These are phyloP conservation scores for Aleiodes leptofemur DNA, from an alignment of 2,888 invertebrate genomes.

Conservation along the genomic window DNA sequence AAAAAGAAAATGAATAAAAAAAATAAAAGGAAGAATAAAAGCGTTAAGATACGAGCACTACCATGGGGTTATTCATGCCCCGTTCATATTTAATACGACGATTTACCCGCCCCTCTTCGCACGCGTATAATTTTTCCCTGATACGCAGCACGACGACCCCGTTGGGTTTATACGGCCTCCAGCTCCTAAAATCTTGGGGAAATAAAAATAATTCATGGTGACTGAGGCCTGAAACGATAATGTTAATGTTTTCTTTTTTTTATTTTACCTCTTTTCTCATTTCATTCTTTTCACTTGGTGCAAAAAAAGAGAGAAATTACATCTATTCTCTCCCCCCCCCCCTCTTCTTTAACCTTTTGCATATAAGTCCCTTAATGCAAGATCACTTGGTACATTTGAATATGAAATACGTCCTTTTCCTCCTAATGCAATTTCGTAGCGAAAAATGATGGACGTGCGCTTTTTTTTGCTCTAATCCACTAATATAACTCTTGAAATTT, in stretches of 20 bases:
- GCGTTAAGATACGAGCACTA: slow-evolving; percentile 65
- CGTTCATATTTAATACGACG: slow-evolving; percentile 71
- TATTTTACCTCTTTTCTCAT: slow-evolving; percentile 4
- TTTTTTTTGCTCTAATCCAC: too few species aligned
- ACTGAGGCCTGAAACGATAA: slow-evolving; percentile 26
- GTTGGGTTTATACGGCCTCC: slow-evolving; percentile 39
- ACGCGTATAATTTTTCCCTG: slow-evolving; percentile 60
- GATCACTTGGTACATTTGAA: slow-evolving; percentile 21
- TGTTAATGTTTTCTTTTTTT: slow-evolving; percentile 17
- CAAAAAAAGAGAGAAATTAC: too few species aligned
- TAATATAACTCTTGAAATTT: too few species aligned
- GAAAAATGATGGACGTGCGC: too few species aligned
- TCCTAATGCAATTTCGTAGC: too few species aligned
- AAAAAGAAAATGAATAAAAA: slow-evolving; percentile 40
- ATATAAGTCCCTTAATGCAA: neutral
- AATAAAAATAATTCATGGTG: slow-evolving; percentile 40
- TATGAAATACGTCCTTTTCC: neutral
- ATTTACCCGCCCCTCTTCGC: slow-evolving; percentile 62
- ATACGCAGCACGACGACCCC: slow-evolving; percentile 47
- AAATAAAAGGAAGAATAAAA: slow-evolving; percentile 54
- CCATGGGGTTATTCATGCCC: slow-evolving; percentile 68
- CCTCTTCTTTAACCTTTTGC: neutral
- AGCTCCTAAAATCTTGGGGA: slow-evolving; percentile 53
- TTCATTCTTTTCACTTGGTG: neutral
- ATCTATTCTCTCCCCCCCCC: neutral